Base-by-base conservation (phyloP, 1,140 invertebrate species). In the Kradibia gibbosae region DNA sequence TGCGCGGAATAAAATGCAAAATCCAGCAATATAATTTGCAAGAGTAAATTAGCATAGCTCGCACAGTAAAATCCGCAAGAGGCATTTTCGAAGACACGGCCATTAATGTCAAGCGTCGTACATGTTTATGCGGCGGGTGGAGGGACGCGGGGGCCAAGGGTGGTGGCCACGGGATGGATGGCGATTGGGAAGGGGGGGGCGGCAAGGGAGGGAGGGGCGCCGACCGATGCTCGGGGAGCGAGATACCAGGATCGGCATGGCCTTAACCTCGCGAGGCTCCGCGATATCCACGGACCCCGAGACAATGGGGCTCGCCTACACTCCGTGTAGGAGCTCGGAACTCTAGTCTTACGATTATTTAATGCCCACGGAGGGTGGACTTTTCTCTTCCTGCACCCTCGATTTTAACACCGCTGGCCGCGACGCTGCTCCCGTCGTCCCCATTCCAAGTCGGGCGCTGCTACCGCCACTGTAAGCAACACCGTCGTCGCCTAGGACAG, bases 81-180 rank as follows among this genome's bases (percentile, higher is more conserved):
- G 79, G 79, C 72, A 75, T 81, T 81, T 81, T 72, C 79, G 79
- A 81, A 81, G 79, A 81, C 79, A 75, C 60, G 79, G 72, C 79
- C 79, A 70, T 81, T 81, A 81, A 81, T 81, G 79, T 81, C 79
- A 81, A 48, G 10, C 79, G 72, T 75, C 36, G 79, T 81, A 81
- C 79, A 81, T 81, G 79, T 81, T 81, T 81, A 81, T 81, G 78
- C 70, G 55, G 78, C 62, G 75, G 60, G 45, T 42, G 75, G 57
- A 77, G 28, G 60, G 62, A 36, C 34, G 53, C 31, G 20, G 31
- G 50, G 72, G 20, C 53, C 25, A 17, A 28, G 60, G 28, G 28
- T 5, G 25, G 11, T 17, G 8, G 60, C 8, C 17, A 34, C 25
- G 11, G 62, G 28, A 34, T 8, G 11, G 62, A 8, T 17, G 28